These are phyloP conservation scores for Smithornis capensis DNA, from an alignment of 2,113 vertebrate genomes.

Conservation along the genomic window DNA sequence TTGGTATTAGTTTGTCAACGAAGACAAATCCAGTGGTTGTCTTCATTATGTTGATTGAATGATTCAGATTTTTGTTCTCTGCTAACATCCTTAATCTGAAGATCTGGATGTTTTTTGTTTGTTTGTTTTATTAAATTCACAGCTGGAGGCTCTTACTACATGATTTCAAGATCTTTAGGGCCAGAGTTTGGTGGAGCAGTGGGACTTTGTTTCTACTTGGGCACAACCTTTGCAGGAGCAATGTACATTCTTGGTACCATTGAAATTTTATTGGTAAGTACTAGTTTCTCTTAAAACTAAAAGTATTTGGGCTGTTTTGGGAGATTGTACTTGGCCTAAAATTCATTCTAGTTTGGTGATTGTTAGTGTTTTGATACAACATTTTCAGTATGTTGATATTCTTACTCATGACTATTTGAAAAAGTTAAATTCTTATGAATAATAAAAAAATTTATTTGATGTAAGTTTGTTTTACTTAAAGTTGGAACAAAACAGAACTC, in stretches of 20 bases:
- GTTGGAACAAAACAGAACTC: neutral
- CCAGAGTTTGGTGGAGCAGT: slow-evolving; percentile 98
- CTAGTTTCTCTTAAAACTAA: neutral
- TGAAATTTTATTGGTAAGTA: slow-evolving; percentile 93
- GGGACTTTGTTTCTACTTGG: slow-evolving; percentile 97
- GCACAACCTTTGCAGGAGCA: slow-evolving; percentile 94
- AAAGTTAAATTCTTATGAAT: neutral
- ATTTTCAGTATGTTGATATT: neutral
- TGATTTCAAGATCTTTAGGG: slow-evolving; percentile 96
- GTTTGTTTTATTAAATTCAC: slow-evolving; percentile 12
- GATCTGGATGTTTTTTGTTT: neutral
- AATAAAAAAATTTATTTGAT: neutral
- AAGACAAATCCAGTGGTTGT: neutral
- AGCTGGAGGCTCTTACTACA: slow-evolving; percentile 99
- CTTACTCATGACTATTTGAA: neutral
- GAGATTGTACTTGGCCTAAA: neutral
- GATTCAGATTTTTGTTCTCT: neutral
- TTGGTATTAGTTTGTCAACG: neutral
- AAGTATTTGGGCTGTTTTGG: neutral
- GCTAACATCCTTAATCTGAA: neutral
- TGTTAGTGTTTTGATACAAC: neutral
- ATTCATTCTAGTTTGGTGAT: neutral
- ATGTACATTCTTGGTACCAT: slow-evolving; percentile 99
- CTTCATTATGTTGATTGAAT: neutral
- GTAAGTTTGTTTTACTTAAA: neutral